These are phyloP conservation scores for Alloscopus bannaensis DNA, from an alignment of 2,888 invertebrate species.

Conservation along the genomic window DNA sequence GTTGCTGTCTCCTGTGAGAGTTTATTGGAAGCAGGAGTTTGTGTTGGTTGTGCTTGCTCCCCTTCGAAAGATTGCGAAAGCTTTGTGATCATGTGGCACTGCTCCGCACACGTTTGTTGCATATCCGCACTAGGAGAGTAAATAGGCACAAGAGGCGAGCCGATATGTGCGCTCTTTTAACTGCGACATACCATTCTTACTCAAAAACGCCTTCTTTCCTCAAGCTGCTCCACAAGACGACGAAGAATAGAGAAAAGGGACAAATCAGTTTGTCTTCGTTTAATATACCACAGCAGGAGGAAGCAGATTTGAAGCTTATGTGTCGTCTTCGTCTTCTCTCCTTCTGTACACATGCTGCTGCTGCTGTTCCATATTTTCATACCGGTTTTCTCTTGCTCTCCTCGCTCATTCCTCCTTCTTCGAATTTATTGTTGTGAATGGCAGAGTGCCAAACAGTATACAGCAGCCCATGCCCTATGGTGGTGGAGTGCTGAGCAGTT, in stretches of 20 bases:
- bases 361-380: slow-evolving; percentile 32
- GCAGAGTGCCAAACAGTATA: slow-evolving; percentile 65
- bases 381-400: too few relatives aligned
- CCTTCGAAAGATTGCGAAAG: too few relatives aligned
- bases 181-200: too few relatives aligned
- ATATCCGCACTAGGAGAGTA: background rate
- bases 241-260: too few relatives aligned
- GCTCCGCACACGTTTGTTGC: slow-evolving; percentile 32
- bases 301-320: slow-evolving; percentile 26
- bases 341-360: too few relatives aligned
- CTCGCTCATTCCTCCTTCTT: too few relatives aligned
- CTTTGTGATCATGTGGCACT: slow-evolving; percentile 42
- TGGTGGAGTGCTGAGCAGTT: slow-evolving; percentile 4
- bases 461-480: background rate
- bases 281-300: slow-evolving; percentile 39
- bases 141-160: slow-evolving; percentile 6
- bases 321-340: slow-evolving; percentile 15
- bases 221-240: too few relatives aligned
- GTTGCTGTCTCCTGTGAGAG: too few relatives aligned
- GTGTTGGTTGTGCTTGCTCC: too few relatives aligned
- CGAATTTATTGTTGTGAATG: slow-evolving; percentile 69
- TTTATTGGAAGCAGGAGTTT: slow-evolving; percentile 57
- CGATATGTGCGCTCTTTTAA: background rate
- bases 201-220: too few relatives aligned
- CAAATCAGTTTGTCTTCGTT: slow-evolving; percentile 25